A percentile compares a stretch with the other conserved stretches of the same genome.
Evolutionary conservation across 2,797 vertebrate species (phyloP).

Genomic region (Danio jaintianensis): DNA sequence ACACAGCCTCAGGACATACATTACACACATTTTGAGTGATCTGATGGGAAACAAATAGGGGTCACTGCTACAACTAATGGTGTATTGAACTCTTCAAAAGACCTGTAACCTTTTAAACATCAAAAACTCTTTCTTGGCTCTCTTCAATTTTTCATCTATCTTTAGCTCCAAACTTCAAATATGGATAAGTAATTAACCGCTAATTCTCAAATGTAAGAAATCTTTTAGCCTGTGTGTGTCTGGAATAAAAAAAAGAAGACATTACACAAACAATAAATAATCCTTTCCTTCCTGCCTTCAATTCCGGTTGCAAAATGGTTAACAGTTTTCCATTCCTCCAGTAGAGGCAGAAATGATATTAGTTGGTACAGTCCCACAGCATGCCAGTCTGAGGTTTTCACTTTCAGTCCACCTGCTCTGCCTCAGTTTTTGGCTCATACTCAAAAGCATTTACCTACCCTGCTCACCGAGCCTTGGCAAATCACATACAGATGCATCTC

Average conservation of each 20-base stretch:
- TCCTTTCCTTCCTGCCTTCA: conserved; percentile 49
- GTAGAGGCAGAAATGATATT: conserved; percentile 37
- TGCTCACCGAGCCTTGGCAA: conserved; percentile 24
- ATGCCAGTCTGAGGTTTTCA: conserved; percentile 58
- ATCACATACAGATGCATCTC: conserved; percentile 36
- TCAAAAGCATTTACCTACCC: conserved; percentile 44
- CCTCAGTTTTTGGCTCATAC: conserved; percentile 60
- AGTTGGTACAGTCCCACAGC: conserved; percentile 49
- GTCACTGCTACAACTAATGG: conserved; percentile 58
- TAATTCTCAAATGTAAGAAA: conserved; percentile 35
- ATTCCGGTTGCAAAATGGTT: conserved; percentile 54
- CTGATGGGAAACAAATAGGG: conserved; percentile 42
- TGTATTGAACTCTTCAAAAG: conserved; percentile 47
- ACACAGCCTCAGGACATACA: too few species aligned
- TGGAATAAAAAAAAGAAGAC: conserved; percentile 22
- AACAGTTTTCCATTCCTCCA: conserved; percentile 54
- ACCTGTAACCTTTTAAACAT: background rate
- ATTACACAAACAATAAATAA: conserved; percentile 24
- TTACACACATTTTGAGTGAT: too few species aligned
- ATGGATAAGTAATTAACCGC: background rate
- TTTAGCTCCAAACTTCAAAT: background rate
- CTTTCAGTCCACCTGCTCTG: conserved; percentile 70
- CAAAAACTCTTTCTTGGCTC: background rate
- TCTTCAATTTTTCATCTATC: background rate
- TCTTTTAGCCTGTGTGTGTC: conserved; percentile 36